Evolutionary conservation across 2,888 invertebrate genomes (phyloP).

Genomic region (Branchipolynoe longqiensis): DNA sequence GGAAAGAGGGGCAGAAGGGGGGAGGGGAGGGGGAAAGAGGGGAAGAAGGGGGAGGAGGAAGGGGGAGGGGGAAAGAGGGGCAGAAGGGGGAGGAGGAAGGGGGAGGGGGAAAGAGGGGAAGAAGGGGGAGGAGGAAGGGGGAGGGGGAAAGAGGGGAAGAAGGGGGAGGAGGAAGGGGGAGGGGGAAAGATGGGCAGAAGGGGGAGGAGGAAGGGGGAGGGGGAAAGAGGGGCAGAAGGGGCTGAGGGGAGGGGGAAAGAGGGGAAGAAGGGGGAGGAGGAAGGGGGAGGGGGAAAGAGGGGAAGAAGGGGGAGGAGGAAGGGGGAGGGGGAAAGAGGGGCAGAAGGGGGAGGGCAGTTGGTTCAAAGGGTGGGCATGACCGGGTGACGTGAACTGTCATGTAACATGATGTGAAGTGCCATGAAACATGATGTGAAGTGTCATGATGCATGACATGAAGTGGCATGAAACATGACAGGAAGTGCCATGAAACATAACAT

Average conservation of each 20-base stretch:
- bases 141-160: not conserved
- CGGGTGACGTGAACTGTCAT: too few relatives aligned
- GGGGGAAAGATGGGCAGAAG: not conserved
- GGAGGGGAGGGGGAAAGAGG: not conserved
- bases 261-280: not conserved
- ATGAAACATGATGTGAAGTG: too few relatives aligned
- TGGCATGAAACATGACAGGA: too few relatives aligned
- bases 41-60: not conserved
- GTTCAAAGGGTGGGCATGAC: not conserved
- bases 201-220: not conserved
- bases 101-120: not conserved
- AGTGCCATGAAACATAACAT: too few relatives aligned
- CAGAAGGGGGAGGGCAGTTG: not conserved
- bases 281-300: not conserved
- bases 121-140: not conserved
- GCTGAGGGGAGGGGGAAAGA: not conserved
- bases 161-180: not conserved
- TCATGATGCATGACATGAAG: too few relatives aligned
- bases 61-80: not conserved
- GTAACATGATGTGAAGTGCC: too few relatives aligned
- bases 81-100: not conserved
- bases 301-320: not conserved
- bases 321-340: not conserved
- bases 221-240: not conserved
- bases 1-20: not conserved